Conservation (phyloP, 2,113 vertebrate species). For the Ciconia stormi region DNA sequence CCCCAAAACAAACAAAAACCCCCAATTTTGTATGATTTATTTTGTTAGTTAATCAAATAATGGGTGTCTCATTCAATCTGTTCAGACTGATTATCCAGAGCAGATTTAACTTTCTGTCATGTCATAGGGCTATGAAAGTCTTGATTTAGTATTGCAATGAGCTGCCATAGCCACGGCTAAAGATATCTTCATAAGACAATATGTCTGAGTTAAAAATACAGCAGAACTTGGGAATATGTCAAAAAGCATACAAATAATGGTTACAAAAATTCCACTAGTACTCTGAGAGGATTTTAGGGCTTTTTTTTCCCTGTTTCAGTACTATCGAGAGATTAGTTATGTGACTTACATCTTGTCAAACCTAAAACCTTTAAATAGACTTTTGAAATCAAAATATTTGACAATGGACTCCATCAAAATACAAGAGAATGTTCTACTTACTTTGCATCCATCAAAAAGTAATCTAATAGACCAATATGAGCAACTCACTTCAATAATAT, state of each 20-base stretch:
- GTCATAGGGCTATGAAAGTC: not conserved
- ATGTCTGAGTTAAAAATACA: constrained; percentile 12
- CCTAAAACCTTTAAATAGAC: constrained; percentile 23
- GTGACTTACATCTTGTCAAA: constrained; percentile 22
- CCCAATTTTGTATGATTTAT: not conserved
- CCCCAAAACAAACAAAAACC: rapidly evolving
- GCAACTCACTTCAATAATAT: not conserved
- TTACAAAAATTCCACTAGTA: constrained; percentile 8
- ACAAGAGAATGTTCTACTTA: not conserved
- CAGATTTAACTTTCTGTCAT: not conserved
- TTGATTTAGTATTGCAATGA: not conserved
- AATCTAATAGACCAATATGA: not conserved
- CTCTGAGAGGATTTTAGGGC: not conserved
- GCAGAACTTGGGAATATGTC: not conserved
- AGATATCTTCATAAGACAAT: not conserved
- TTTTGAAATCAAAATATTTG: constrained; percentile 51
- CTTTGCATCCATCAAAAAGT: not conserved
- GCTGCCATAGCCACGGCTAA: not conserved
- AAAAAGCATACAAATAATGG: constrained; percentile 4
- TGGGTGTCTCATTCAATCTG: not conserved
- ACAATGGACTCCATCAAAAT: constrained; percentile 20
- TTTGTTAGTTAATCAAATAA: not conserved
- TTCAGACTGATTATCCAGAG: not conserved
- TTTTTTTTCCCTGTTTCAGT: not conserved
- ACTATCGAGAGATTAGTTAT: constrained; percentile 7